Evolutionary conservation across 1,140 invertebrate species (phyloP), one percentile per base, ranked within the genome.

Genomic region (Drosophila athabasca): DNA sequence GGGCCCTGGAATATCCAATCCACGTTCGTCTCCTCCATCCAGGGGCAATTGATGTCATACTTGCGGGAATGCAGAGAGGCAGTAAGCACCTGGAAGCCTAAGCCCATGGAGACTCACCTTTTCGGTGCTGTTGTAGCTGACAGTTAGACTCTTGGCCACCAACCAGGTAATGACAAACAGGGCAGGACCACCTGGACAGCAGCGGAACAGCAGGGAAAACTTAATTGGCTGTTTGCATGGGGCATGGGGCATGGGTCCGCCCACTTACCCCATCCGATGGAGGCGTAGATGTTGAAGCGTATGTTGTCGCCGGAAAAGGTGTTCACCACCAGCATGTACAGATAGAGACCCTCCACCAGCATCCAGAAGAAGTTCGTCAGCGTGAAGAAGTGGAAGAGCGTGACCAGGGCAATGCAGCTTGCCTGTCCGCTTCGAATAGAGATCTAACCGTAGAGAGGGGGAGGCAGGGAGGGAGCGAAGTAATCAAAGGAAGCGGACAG

Each of bases 321-420:
- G 92, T 97, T 96, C 19, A 98, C 97, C 31, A 99, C 97, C 65
- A 99, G 93, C 92, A 98, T 96, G 91, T 98, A 98, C 13, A 99
- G 93, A 92, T 98, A 99, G 3, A 99, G 92, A 29, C 97, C 98
- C 95, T 99, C 98, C 2, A 99, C 97, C 89, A 99, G 96, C 98
- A 99, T 99, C 98, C 98, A 99, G 93, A 98, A 99, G 92, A 98
- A 99, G 91, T 97, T 99, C 1, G 97, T 98, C 52, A 97, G 93
- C 83, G 97, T 96, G 83, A 98, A 97, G 91, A 98, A 99, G 91
- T 97, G 96, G 74, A 97, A 94, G 46, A 97, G 92, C 26, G 95
- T 94, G 52, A 96, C 94, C 22, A 97, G 91, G 8, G 94, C 93
- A 65, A 96, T 94, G 90, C 96, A 96, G 94, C 93, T 55, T 92